Evolutionary conservation across 2,113 vertebrate species (phyloP).

Genomic region (Anser brachyrhynchus): DNA sequence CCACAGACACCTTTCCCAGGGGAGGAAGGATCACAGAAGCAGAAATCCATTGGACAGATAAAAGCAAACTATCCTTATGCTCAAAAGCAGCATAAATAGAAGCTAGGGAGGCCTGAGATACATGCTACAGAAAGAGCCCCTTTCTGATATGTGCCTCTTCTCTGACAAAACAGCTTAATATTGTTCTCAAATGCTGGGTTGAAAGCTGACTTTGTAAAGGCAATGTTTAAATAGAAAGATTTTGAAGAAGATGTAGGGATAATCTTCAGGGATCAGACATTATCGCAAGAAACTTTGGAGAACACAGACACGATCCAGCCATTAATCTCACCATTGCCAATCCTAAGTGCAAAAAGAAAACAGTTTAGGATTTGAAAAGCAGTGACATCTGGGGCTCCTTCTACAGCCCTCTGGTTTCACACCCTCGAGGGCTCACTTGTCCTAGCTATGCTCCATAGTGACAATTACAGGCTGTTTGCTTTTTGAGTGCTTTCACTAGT

Average conservation of each 20-base stretch:
- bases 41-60: constrained; percentile 43
- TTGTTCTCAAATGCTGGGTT: constrained; percentile 19
- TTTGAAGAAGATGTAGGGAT: constrained; percentile 14
- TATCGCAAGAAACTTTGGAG: constrained; percentile 14
- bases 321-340: background rate
- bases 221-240: constrained; percentile 32
- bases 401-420: background rate
- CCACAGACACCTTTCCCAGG: background rate
- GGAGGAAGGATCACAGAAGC: constrained; percentile 32
- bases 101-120: constrained; percentile 31
- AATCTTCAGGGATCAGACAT: constrained; percentile 41
- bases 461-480: rapidly evolving
- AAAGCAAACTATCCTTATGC: constrained; percentile 10
- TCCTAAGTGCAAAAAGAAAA: background rate
- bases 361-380: background rate
- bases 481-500: background rate
- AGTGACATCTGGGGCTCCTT: background rate
- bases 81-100: constrained; percentile 40
- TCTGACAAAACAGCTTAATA: constrained; percentile 44
- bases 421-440: background rate
- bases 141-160: background rate
- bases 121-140: background rate
- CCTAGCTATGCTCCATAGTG: background rate
- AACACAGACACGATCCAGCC: background rate
- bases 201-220: constrained; percentile 46